Evolutionary conservation across 2,888 invertebrate genomes (phyloP), one percentile per base, ranked within the genome.

Genomic region (Herminia tarsipennalis): DNA sequence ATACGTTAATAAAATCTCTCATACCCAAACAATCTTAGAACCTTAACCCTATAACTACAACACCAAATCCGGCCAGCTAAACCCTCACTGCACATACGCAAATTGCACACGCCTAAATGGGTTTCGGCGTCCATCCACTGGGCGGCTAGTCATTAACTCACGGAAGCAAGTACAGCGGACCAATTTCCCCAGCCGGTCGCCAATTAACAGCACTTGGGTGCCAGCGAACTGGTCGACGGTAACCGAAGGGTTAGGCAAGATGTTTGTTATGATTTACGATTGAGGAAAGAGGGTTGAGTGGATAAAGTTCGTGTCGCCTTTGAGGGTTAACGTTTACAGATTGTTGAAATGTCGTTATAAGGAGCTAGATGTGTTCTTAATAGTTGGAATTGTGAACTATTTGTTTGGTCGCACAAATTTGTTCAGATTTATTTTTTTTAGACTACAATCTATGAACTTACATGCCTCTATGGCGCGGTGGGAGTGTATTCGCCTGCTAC

Each of bases 101-200:
- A 89, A 89, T 90, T 87, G 86, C 86, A 83, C 78, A 79, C 80
- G 81, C 76, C 86, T 86, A 90, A 90, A 88, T 83, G 83, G 86
- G 86, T 90, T 90, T 81, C 81, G 81, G 72, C 83, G 88, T 84
- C 87, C 89, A 81, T 87, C 88, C 81, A 86, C 86, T 80, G 86
- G 86, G 79, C 82, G 78, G 79, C 80, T 77, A 88, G 90, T 90
- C 89, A 87, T 89, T 88, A 89, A 88, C 81, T 86, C 81, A 70
- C 90, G 91, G 90, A 90, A 88, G 87, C 83, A 75, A 84, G 83
- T 83, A 86, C 87, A 87, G 88, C 86, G 82, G 82, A 83, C 88
- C 88, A 88, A 89, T 89, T 89, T 88, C 88, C 88, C 80, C 70
- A 70, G 80, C 83, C 83, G 81, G 85, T 81, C 82, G 83, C 83